Percentiles rank a stretch among this genome's conserved stretches.
Evolutionary conservation across 2,113 vertebrate genomes (phyloP).

Genomic region (Motacilla alba): DNA sequence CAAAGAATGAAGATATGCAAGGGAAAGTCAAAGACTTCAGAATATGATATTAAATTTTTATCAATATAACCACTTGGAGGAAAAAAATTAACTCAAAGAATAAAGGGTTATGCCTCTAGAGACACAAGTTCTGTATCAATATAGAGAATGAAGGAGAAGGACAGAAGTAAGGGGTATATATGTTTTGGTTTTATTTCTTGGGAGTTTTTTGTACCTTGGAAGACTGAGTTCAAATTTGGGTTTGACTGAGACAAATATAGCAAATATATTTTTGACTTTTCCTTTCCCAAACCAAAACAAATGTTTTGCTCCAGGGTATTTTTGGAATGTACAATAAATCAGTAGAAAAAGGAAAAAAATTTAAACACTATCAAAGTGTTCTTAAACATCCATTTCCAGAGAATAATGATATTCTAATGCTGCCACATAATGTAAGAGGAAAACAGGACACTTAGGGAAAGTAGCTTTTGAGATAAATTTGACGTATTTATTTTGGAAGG

Average conservation of each 20-base stretch:
- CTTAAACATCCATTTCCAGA: slow-evolving; percentile 25
- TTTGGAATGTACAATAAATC: slow-evolving; percentile 36
- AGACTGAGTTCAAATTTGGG: slow-evolving; percentile 3
- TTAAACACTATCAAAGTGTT: slow-evolving; percentile 24
- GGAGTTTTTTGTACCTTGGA: background rate
- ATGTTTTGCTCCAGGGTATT: slow-evolving; percentile 46
- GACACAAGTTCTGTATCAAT: background rate
- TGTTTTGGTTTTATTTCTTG: background rate
- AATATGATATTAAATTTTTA: background rate
- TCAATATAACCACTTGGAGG: background rate
- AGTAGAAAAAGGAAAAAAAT: slow-evolving; percentile 26
- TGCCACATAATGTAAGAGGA: background rate
- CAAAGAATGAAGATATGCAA: background rate
- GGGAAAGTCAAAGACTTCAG: background rate
- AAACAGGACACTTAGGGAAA: slow-evolving; percentile 31
- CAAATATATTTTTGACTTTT: slow-evolving; percentile 42
- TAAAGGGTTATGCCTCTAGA: background rate
- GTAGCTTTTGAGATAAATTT: slow-evolving; percentile 7
- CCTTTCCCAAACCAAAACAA: slow-evolving; percentile 24
- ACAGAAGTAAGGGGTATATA: background rate
- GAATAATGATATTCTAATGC: slow-evolving; percentile 10
- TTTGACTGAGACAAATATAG: slow-evolving; percentile 50
- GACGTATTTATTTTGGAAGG: background rate
- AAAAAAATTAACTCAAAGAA: background rate
- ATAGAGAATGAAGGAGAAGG: background rate